Base-by-base conservation (phyloP, 2,113 vertebrate species). In the Eonycteris spelaea region DNA sequence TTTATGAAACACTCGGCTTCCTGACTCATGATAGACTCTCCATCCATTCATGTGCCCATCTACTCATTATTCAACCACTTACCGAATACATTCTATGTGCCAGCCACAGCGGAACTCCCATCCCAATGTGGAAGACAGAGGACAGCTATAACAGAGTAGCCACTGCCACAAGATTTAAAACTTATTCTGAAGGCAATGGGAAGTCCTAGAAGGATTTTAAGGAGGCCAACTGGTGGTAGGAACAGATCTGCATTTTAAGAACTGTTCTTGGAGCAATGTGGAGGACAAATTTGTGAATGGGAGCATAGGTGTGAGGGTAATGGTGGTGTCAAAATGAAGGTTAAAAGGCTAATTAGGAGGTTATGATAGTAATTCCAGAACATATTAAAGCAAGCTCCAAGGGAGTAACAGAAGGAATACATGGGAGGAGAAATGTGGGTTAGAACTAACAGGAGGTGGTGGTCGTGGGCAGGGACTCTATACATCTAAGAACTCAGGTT, bases 351-450 rank as follows among this genome's bases (percentile, higher is more conserved):
- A 61, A 63, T 85, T 79, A 55, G 67, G 33, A 68, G 38, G 35
- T 85, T 74, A 91, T 74, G 74, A 71, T n/a, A 78, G 14, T 24
- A 51, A 92, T 85, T 45, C 51, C 84, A 94, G 70, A 77, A 55
- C 33, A 73, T 59, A n/a, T 6, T 16, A 84, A 91, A 83, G 48
- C 11, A 5, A 43, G 21, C 43, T 70, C 65, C 84, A 79, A 68
- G 12, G 78, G 28, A 59, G 40, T 51, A 85, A 61, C 38, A 38
- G 38, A 92, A 73, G 73, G 45, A 22, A 48, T 2, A 6, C 4
- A 15, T 87, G 53, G 38, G 45, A 65, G n/a, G 48, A n/a, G 57
- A 59, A 48, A 6, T 6, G 24, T 15, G 68, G 71, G 26, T 7
- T 28, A 38, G n/a, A 74, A 38, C 15, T 14, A 57, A 59, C 43